These are phyloP conservation scores for Drosophila equinoxialis DNA, from an alignment of 1,140 invertebrate species.

Conservation along the genomic window DNA sequence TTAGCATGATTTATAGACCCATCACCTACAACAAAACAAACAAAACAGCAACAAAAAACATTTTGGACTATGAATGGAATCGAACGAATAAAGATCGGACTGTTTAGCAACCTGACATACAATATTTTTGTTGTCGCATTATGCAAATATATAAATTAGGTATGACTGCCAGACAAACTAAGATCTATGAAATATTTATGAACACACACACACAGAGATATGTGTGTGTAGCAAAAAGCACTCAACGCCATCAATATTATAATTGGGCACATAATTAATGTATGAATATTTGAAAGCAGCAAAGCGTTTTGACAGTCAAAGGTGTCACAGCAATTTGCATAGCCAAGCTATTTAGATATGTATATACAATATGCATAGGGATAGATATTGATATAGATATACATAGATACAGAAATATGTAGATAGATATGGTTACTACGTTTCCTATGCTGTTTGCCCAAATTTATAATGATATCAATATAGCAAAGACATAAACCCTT, in stretches of 20 bases:
- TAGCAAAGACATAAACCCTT: background rate
- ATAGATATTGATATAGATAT: slow-evolving; percentile 6
- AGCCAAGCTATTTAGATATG: slow-evolving; percentile 12
- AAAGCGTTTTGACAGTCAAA: slow-evolving; percentile 29
- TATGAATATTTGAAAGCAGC: slow-evolving; percentile 20
- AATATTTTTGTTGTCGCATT: slow-evolving; percentile 1
- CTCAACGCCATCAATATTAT: slow-evolving; percentile 52
- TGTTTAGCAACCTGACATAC: background rate
- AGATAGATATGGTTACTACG: background rate
- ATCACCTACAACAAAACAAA: background rate
- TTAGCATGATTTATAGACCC: too few species aligned
- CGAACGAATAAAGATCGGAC: background rate
- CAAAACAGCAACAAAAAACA: background rate
- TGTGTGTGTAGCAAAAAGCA: background rate
- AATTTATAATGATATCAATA: background rate
- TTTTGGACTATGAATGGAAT: background rate
- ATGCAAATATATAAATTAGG: slow-evolving; percentile 35
- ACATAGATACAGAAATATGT: background rate
- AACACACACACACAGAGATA: slow-evolving; percentile 16
- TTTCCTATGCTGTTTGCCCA: background rate
- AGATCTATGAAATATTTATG: slow-evolving; percentile 64
- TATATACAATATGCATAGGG: background rate
- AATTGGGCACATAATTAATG: slow-evolving; percentile 62
- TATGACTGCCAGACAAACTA: slow-evolving; percentile 4
- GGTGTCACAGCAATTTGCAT: slow-evolving; percentile 58